Evolutionary conservation across 2,113 vertebrate species (phyloP), one percentile per base, ranked within the genome.

Genomic region (Cyprinodon brontotheroides): DNA sequence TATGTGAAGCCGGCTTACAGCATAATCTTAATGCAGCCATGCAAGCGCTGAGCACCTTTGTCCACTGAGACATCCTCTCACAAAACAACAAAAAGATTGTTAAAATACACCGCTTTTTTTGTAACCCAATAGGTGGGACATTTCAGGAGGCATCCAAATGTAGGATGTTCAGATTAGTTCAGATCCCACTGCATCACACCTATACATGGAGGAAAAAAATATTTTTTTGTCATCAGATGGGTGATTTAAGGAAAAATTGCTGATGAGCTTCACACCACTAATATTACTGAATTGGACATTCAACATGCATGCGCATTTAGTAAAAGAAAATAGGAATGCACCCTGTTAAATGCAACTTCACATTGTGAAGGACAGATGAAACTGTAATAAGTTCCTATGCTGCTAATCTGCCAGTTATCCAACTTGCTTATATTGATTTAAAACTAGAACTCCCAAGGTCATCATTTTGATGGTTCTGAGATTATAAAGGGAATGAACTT

Each of bases 91-190:
- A 84, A 68, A 12, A 72, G 81, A 45, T 77, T 68, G 67, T 87
- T 78, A 73, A 68, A 57, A 81, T 84, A 70, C 61, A 29, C 29
- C 65, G 74, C 78, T 57, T 72, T 41, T 67, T 68, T 77, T 84
- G 86, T 77, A 83, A 63, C 63, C 79, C 38, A 81, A 72, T 68
- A 73, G 79, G 77, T 70, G 67, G 38, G 72, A 77, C 80, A 76
- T 79, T 80, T 80, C 72, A 87, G 74, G 70, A 83, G 81, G 84
- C 72, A 77, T 83, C 84, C 84, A 77, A 87, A 83, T 71, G 68
- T 22, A 66, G 75, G 39, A 6, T 75, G 72, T 86, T 82, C 77
- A 75, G 83, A 79, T 81, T 29, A 64, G 60, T 79, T 87, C 53
- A 78, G 47, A 79, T 85, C 75, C 77, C 71, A 29, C 22, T 37